Conservation (phyloP, 2,888 invertebrate species). For the Scotopteryx bipunctaria region DNA sequence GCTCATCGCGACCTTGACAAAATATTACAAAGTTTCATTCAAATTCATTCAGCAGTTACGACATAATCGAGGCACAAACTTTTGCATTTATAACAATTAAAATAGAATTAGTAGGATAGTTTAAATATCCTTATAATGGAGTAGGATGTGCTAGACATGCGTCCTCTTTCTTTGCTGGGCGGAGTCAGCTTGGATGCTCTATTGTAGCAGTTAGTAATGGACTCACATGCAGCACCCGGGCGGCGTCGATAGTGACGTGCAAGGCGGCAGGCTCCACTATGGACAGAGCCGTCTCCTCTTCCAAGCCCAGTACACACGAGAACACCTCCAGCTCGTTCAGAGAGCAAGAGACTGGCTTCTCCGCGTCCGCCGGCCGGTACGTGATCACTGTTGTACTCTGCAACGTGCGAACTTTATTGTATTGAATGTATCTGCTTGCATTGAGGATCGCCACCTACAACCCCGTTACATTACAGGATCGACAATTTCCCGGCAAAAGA, state of each 20-base stretch:
- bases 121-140: no score
- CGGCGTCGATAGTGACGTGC: slow-evolving; percentile 86
- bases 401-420: background rate
- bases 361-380: slow-evolving; percentile 87
- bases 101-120: no score
- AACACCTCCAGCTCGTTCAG: slow-evolving; percentile 96
- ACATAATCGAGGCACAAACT: no score
- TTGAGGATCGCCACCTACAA: no score
- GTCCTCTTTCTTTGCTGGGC: no score
- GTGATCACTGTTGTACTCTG: slow-evolving; percentile 94
- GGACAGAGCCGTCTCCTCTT: slow-evolving; percentile 96
- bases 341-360: slow-evolving; percentile 92
- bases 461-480: no score
- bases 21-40: background rate
- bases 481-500: no score
- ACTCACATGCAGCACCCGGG: slow-evolving; percentile 75
- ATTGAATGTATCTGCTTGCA: background rate
- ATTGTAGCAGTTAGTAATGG: background rate
- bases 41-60: no score
- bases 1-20: slow-evolving; percentile 85
- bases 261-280: slow-evolving; percentile 97
- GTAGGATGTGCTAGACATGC: no score
- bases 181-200: no score
- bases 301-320: slow-evolving; percentile 94
- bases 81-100: no score